These are phyloP conservation scores for Drosophila pachea DNA, from an alignment of 1,140 invertebrate species.

Conservation along the genomic window DNA sequence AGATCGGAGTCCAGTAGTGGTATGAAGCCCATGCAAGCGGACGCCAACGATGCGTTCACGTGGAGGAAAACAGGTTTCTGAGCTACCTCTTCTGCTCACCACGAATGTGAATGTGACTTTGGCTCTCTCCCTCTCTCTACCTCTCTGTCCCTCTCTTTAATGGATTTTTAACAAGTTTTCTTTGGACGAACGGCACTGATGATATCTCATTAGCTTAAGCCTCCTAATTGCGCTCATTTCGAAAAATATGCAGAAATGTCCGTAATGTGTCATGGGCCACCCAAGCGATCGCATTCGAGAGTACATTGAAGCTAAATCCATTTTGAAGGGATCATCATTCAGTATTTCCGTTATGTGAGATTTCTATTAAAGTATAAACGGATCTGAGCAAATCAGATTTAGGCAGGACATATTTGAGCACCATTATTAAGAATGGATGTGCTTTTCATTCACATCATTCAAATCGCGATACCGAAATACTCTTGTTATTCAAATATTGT, in stretches of 20 bases:
- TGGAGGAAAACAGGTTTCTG: constrained; percentile 30
- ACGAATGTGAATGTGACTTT: background rate
- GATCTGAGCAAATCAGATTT: no score
- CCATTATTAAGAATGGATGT: no score
- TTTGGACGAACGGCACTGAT: constrained; percentile 21
- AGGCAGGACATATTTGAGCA: no score
- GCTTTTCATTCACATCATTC: no score
- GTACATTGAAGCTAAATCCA: no score
- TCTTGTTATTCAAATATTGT: no score
- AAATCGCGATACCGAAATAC: no score
- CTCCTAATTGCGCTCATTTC: constrained; percentile 38
- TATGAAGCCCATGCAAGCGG: background rate
- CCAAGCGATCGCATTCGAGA: constrained; percentile 11
- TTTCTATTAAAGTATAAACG: no score
- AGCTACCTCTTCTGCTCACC: background rate
- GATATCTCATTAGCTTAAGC: constrained; percentile 39
- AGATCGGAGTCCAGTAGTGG: background rate
- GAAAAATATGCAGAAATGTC: constrained; percentile 5
- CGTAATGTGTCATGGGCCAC: constrained; percentile 26
- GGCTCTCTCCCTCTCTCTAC: background rate
- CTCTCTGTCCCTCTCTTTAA: constrained; percentile 29
- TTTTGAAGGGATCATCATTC: no score
- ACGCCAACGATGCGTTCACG: constrained; percentile 11
- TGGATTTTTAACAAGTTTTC: constrained; percentile 39
- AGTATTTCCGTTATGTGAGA: no score